Conservation (phyloP, 2,113 vertebrate species). For the Eudyptes chrysolophus region DNA sequence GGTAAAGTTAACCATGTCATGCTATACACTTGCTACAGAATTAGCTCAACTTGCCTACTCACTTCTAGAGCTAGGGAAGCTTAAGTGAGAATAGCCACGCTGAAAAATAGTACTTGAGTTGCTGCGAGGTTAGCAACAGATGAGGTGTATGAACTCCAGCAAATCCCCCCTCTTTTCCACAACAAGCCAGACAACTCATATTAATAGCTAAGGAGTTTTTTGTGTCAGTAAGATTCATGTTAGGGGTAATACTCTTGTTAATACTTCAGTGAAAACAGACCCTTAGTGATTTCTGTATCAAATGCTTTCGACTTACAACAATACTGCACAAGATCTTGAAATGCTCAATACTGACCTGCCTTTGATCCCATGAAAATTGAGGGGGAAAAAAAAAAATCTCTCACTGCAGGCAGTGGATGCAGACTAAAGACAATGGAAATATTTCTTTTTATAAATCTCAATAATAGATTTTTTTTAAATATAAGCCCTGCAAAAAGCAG, state of each 20-base stretch:
- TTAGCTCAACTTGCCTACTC: conserved; percentile 11
- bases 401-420: neutral
- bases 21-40: neutral
- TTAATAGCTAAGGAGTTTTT: neutral
- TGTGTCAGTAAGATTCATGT: neutral
- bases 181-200: neutral
- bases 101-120: conserved; percentile 13
- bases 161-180: conserved; percentile 2
- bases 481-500: neutral
- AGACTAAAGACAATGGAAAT: neutral
- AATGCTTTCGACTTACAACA: neutral
- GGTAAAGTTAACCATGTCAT: neutral
- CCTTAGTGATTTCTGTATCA: neutral
- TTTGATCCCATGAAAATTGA: neutral
- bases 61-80: neutral
- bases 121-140: neutral
- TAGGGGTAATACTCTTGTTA: neutral
- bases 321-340: neutral
- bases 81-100: neutral
- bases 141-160: neutral
- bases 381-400: neutral
- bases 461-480: neutral
- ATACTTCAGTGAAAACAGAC: neutral
- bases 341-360: neutral
- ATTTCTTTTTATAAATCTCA: neutral